Evolutionary conservation across 2,113 vertebrate species (phyloP).

Genomic region (Coptodon bakossiorum): DNA sequence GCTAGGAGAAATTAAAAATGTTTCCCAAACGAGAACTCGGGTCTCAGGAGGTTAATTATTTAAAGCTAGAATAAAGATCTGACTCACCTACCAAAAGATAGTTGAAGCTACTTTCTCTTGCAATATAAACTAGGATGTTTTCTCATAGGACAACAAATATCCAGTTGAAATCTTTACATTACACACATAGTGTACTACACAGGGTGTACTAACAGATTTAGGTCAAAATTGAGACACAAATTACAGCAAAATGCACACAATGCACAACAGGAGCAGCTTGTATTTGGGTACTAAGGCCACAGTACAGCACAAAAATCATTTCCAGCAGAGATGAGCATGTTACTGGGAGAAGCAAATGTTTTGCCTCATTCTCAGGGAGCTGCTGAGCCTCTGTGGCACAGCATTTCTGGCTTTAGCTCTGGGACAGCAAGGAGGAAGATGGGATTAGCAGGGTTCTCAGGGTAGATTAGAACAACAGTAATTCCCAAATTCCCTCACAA

Average conservation of each 20-base stretch:
- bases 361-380: not conserved
- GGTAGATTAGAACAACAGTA: conserved; percentile 41
- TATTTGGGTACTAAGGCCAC: not conserved
- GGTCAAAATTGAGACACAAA: not conserved
- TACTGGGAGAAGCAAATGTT: not conserved
- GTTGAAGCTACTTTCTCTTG: not conserved
- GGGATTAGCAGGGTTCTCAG: conserved; percentile 40
- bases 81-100: not conserved
- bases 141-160: not conserved
- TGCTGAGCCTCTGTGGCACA: conserved; percentile 6
- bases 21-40: not conserved
- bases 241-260: not conserved
- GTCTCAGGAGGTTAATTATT: not conserved
- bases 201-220: not conserved
- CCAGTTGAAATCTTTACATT: not conserved
- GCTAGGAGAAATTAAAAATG: not conserved
- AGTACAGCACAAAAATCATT: not conserved
- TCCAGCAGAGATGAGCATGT: not conserved
- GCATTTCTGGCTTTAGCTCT: conserved; percentile 17
- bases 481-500: conserved; percentile 37
- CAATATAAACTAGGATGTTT: not conserved
- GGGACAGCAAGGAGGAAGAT: conserved; percentile 34
- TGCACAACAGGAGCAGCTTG: not conserved
- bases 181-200: not conserved
- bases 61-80: not conserved